These are phyloP conservation scores for Helicolenus hilgendorfi DNA, from an alignment of 2,797 vertebrate genomes.

Conservation along the genomic window DNA sequence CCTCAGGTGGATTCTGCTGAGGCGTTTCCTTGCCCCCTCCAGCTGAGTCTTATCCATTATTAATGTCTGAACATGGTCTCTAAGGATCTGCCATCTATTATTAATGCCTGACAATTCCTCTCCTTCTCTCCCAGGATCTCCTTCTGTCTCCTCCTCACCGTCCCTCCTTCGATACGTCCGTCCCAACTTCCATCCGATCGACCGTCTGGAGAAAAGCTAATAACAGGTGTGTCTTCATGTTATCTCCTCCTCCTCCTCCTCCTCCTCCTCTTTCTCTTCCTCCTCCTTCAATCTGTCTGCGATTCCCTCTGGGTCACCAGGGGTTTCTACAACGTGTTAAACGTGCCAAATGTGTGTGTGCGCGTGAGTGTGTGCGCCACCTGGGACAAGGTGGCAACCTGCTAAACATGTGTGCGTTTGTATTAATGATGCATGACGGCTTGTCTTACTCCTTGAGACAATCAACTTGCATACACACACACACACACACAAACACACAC, in stretches of 20 bases:
- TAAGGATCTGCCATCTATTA: slow-evolving; percentile 79
- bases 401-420: slow-evolving; percentile 67
- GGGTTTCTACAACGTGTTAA: slow-evolving; percentile 47
- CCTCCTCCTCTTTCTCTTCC: slow-evolving; percentile 21
- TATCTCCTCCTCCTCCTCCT: slow-evolving; percentile 15
- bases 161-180: slow-evolving; percentile 29
- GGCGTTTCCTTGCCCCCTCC: slow-evolving; percentile 58
- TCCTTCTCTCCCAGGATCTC: slow-evolving; percentile 75
- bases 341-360: slow-evolving; percentile 37
- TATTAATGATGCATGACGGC: slow-evolving; percentile 65
- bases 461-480: slow-evolving; percentile 5
- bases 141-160: slow-evolving; percentile 50
- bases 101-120: slow-evolving; percentile 74
- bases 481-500: not conserved
- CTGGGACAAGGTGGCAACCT: slow-evolving; percentile 62
- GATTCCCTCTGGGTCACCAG: slow-evolving; percentile 50
- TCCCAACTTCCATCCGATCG: slow-evolving; percentile 31
- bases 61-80: slow-evolving; percentile 81
- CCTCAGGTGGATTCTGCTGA: slow-evolving; percentile 61
- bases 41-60: slow-evolving; percentile 80
- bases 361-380: slow-evolving; percentile 30
- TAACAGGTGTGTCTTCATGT: slow-evolving; percentile 74
- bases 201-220: slow-evolving; percentile 80
- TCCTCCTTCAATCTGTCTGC: slow-evolving; percentile 54
- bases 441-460: slow-evolving; percentile 51